phyloP scores from a whole-genome alignment of 1,140 invertebrate genomes.

The Bombus sylvicola region DNA sequence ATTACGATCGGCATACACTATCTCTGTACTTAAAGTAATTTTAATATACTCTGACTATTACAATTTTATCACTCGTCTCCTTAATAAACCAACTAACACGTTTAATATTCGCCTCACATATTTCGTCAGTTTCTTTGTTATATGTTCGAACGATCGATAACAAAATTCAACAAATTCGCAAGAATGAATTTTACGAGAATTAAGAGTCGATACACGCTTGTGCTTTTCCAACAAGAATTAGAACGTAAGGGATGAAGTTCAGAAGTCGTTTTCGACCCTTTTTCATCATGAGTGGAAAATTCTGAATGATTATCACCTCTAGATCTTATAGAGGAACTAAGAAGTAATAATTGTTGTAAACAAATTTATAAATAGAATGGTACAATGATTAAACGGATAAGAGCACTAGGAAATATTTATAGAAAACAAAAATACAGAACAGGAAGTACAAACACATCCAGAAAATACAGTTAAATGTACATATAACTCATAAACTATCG shows the following conservation, averaged over 20 bases:
- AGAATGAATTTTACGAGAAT: background rate
- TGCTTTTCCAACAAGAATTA: too few species aligned
- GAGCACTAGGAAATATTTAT: background rate
- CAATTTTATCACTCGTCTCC: too few species aligned
- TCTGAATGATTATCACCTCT: background rate
- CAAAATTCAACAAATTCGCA: too few species aligned
- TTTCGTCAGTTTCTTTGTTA: too few species aligned
- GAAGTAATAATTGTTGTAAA: background rate
- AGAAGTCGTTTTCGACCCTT: background rate
- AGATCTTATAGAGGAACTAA: background rate
- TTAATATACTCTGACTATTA: too few species aligned
- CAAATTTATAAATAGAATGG: too few species aligned
- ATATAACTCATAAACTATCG: background rate
- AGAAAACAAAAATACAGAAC: background rate
- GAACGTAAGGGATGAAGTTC: background rate
- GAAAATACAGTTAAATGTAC: background rate
- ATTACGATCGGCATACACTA: too few species aligned
- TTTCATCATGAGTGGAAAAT: background rate
- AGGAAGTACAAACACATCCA: background rate
- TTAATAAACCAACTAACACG: too few species aligned
- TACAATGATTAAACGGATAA: background rate
- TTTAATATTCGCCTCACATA: too few species aligned
- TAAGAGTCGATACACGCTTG: background rate
- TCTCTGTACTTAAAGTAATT: too few species aligned
- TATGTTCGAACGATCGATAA: background rate